Evolutionary conservation across 2,797 vertebrate genomes (phyloP), one percentile per base, ranked within the genome.

Genomic region (Myotis myotis): DNA sequence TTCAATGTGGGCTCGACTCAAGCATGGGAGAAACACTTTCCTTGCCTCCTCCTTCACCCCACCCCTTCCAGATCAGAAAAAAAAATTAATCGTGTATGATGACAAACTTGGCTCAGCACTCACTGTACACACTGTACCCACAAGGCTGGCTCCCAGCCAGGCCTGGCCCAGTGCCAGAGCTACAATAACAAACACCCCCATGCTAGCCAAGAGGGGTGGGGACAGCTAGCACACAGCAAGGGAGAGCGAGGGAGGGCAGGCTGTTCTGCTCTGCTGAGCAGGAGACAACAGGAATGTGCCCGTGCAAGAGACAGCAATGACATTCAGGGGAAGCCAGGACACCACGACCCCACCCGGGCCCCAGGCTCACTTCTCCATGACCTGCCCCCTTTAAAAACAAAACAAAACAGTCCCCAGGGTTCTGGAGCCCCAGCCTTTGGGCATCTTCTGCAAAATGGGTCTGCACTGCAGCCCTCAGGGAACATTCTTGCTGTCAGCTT

Each of bases 111-210:
- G 99, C 99, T 98, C 98, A 53, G 98, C 96, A 96, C 97, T 98
- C 98, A 99, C 99, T 99, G 99, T 99, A 99, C 99, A 99, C 99
- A 99, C 99, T 99, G 99, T 99, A 99, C 99, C 99, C 99, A 98
- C 98, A 98, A 98, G 93, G 93, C 98, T 99, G 99, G 99, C 99
- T 97, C 93, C 41, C 91, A n/a, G 99, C 99, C 99, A 99, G 99
- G 87, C 97, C 95, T 98, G 99, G 99, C 98, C 0, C n/a, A 0
- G 85, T 3, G 99, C 99, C 99, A 99, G 97, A 92, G 71, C 97
- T 97, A 98, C 98, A 98, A 98, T 98, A 99, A 99, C 99, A 99
- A 99, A 99, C 99, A 98, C 11, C 95, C 98, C 98, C 87, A 86
- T 83, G 96, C 95, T 87, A 89, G 97, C 98, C 98, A 97, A 97